phyloP scores from a whole-genome alignment of 92 coral and sea anemone species.

The Scolanthus callimorphus region DNA sequence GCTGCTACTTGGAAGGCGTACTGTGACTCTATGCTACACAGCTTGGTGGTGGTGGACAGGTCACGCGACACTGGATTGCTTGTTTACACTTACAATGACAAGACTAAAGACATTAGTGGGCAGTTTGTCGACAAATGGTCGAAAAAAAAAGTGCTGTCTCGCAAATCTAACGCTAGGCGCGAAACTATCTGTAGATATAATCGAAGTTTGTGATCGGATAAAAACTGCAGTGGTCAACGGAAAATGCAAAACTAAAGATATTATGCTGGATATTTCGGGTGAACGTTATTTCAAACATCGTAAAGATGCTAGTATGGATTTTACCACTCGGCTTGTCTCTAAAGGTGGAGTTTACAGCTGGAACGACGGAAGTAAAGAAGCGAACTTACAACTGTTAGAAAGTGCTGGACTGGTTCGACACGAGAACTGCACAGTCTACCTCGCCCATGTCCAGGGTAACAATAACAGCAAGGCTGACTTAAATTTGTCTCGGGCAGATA shows the following conservation, averaged over 20 bases:
- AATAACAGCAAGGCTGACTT: conserved; percentile 35
- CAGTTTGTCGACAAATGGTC: conserved; percentile 10
- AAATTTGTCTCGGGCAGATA: conserved; percentile 16
- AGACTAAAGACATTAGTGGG: conserved; percentile 10
- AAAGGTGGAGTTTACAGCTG: conserved; percentile 21
- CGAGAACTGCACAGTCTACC: conserved; percentile 26
- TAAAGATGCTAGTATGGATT: conserved; percentile 9
- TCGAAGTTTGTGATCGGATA: too few relatives aligned
- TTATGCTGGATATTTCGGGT: conserved; percentile 17
- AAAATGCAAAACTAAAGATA: conserved; percentile 10
- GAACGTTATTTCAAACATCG: conserved; percentile 19
- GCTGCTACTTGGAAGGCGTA: background rate
- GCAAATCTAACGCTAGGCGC: conserved; percentile 11
- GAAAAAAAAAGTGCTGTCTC: conserved; percentile 6
- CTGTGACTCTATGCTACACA: conserved; percentile 5
- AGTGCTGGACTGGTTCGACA: conserved; percentile 34
- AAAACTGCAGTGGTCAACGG: too few relatives aligned
- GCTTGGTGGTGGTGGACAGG: conserved; percentile 3
- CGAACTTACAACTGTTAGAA: conserved; percentile 8
- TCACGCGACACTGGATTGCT: conserved; percentile 12
- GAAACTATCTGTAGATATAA: too few relatives aligned
- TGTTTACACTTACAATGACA: conserved; percentile 26
- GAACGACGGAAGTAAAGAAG: conserved; percentile 16
- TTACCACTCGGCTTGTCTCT: conserved; percentile 17
- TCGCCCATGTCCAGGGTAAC: too few relatives aligned